These are phyloP conservation scores for Lasioglossum lativentre DNA, from an alignment of 2,888 invertebrate species.

Conservation along the genomic window DNA sequence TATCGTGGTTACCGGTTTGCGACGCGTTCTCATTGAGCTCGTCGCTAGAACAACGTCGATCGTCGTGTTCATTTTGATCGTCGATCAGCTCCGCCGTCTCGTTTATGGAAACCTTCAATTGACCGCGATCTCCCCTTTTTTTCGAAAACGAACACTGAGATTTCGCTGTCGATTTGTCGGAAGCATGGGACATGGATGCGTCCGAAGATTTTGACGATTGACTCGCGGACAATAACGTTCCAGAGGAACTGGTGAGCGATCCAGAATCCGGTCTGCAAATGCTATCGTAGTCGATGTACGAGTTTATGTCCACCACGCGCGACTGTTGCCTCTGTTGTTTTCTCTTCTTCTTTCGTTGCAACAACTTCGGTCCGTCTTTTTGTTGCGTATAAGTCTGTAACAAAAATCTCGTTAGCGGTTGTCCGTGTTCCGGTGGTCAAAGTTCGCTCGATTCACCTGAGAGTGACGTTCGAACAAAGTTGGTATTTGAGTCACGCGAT, in stretches of 20 bases:
- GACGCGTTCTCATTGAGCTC: constrained; percentile 37
- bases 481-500: constrained; percentile 89
- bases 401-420: constrained; percentile 4
- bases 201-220: constrained; percentile 75
- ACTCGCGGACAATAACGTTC: constrained; percentile 69
- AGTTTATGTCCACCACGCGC: constrained; percentile 73
- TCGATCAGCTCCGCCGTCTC: constrained; percentile 84
- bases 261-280: constrained; percentile 78
- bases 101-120: constrained; percentile 84
- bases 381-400: constrained; percentile 56
- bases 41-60: constrained; percentile 43
- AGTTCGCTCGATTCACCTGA: constrained; percentile 84
- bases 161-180: constrained; percentile 72
- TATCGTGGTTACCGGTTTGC: constrained; percentile 25
- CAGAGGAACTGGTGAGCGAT: constrained; percentile 78
- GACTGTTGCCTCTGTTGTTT: constrained; percentile 69
- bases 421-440: neutral
- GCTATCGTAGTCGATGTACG: constrained; percentile 74
- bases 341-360: constrained; percentile 69
- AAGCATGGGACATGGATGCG: constrained; percentile 64
- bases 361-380: constrained; percentile 40
- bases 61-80: constrained; percentile 71
- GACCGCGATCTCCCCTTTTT: constrained; percentile 79
- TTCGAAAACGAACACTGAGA: constrained; percentile 75
- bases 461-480: constrained; percentile 90